These are phyloP conservation scores for Epirrita christyi DNA, from an alignment of 2,888 invertebrate genomes.

Conservation along the genomic window DNA sequence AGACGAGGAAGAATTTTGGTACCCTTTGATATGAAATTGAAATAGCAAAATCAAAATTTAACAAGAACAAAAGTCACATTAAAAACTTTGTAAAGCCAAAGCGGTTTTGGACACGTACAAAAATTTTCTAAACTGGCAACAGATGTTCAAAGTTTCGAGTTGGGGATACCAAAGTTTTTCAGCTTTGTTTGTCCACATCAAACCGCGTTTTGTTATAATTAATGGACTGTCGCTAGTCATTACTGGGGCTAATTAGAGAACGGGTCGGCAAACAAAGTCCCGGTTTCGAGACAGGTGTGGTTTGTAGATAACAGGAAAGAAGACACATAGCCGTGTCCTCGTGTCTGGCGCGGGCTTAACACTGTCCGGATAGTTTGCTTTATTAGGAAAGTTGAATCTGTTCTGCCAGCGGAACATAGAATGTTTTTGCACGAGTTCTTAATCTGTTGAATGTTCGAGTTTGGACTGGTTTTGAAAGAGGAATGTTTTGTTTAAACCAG, in stretches of 20 bases:
- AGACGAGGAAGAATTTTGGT: too few relatives aligned
- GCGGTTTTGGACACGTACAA: conserved; percentile 43
- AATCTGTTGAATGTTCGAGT: conserved; percentile 30
- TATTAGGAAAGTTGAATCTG: conserved; percentile 44
- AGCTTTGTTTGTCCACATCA: conserved; percentile 53
- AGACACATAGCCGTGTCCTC: conserved; percentile 55
- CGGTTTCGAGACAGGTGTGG: conserved; percentile 66
- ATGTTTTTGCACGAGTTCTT: conserved; percentile 37
- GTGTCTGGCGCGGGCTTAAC: conserved; percentile 48
- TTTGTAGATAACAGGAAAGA: conserved; percentile 47
- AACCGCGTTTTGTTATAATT: conserved; percentile 67
- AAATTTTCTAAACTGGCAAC: conserved; percentile 49
- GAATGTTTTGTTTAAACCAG: conserved; percentile 12
- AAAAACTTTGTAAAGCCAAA: conserved; percentile 49
- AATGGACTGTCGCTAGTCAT: conserved; percentile 69
- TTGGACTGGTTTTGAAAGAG: conserved; percentile 12
- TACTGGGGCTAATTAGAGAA: conserved; percentile 70
- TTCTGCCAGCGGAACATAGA: conserved; percentile 35
- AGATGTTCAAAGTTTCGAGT: conserved; percentile 57
- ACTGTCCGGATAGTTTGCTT: conserved; percentile 41
- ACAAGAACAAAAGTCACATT: conserved; percentile 43
- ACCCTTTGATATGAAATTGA: conserved; percentile 6
- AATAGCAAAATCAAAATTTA: conserved; percentile 40
- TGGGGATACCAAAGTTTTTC: conserved; percentile 50
- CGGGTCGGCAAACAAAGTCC: conserved; percentile 62